phyloP scores from a whole-genome alignment of 2,113 vertebrate species.

The Chitala chitala region DNA sequence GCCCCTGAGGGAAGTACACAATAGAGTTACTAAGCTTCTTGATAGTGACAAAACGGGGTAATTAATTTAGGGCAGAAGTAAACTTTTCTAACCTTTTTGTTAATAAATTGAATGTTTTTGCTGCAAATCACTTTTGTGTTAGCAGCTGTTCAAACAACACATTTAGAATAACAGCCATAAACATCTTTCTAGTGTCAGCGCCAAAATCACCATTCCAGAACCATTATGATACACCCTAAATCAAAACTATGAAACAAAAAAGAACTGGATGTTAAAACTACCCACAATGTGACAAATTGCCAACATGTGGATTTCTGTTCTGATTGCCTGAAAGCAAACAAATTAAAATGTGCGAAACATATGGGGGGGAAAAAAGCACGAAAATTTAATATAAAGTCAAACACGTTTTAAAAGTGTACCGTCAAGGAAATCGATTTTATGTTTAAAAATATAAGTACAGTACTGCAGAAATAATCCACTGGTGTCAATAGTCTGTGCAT shows the following conservation, averaged over 20 bases:
- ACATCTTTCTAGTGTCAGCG: background rate
- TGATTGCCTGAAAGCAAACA: background rate
- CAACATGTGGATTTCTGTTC: too few relatives aligned
- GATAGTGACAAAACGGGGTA: background rate
- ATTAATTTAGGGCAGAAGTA: background rate
- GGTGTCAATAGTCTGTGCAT: too few relatives aligned
- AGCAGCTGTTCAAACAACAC: constrained; percentile 11
- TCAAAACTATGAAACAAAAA: background rate
- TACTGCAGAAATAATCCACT: too few relatives aligned
- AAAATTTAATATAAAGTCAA: too few relatives aligned
- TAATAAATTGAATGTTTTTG: background rate
- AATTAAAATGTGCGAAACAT: background rate
- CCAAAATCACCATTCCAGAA: constrained; percentile 3
- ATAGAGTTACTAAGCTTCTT: background rate
- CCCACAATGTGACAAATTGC: background rate
- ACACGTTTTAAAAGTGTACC: too few relatives aligned
- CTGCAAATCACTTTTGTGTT: background rate
- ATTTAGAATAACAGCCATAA: background rate
- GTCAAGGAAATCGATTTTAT: too few relatives aligned
- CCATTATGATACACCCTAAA: background rate
- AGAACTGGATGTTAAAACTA: background rate
- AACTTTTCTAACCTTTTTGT: background rate
- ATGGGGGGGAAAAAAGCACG: too few relatives aligned
- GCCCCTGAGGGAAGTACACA: background rate
- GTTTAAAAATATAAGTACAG: too few relatives aligned